phyloP scores from a whole-genome alignment of 2,113 vertebrate species.

The Motacilla tschutschensis region DNA sequence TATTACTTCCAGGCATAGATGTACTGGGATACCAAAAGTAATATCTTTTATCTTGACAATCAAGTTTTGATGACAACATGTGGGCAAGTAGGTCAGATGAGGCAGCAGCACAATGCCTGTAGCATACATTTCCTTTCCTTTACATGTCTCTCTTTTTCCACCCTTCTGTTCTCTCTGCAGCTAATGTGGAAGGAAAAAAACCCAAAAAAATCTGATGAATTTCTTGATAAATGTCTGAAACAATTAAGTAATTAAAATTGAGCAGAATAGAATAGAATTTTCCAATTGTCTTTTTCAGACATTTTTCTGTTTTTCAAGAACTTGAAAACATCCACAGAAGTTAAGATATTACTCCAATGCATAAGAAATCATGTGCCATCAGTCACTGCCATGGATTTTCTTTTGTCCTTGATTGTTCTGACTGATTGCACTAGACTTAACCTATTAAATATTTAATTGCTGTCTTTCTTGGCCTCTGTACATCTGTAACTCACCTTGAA shows the following conservation, averaged over 20 bases:
- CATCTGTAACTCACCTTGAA: conserved; percentile 67
- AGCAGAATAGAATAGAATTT: neutral
- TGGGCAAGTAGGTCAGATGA: neutral
- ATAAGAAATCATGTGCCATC: conserved; percentile 50
- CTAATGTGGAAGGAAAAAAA: fast-evolving
- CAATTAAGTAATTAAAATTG: neutral
- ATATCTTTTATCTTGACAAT: conserved; percentile 10
- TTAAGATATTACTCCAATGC: neutral
- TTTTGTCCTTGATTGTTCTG: conserved; percentile 68
- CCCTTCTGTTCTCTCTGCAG: neutral
- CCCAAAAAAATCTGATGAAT: neutral
- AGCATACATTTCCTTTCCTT: neutral
- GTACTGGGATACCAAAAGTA: neutral
- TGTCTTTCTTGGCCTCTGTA: conserved; percentile 71
- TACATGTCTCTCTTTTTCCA: neutral
- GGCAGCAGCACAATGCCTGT: neutral
- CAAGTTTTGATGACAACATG: neutral
- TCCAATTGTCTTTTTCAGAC: neutral
- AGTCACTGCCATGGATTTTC: conserved; percentile 69
- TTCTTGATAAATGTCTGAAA: neutral
- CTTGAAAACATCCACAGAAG: neutral
- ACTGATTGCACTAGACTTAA: conserved; percentile 64
- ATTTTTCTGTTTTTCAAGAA: neutral
- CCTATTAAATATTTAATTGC: conserved; percentile 79
- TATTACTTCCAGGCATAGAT: neutral